Conservation (phyloP, 2,113 vertebrate species). For the Gobio gobio region DNA sequence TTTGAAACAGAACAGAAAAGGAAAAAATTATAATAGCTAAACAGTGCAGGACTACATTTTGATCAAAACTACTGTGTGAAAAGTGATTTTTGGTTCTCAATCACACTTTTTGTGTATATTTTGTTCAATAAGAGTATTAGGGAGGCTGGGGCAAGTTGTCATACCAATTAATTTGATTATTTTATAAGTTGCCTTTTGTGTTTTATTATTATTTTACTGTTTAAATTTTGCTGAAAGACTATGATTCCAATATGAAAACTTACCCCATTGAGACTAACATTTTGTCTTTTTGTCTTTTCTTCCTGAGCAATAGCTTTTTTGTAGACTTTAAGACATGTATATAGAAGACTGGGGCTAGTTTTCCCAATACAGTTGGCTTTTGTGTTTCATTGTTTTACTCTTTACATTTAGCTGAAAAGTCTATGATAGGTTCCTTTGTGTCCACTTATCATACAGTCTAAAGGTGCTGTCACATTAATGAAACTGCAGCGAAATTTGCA, state of each 20-base stretch:
- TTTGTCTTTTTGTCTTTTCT: background rate
- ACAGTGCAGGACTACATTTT: background rate
- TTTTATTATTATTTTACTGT: background rate
- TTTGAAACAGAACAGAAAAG: background rate
- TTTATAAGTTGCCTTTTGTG: background rate
- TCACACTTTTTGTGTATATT: background rate
- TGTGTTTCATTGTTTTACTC: too few species aligned
- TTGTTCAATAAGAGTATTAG: background rate
- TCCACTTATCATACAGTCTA: too few species aligned
- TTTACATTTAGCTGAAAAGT: too few species aligned
- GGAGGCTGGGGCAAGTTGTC: background rate
- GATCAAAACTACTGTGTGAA: background rate
- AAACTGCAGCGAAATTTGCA: too few species aligned
- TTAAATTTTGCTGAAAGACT: background rate
- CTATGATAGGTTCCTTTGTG: too few species aligned
- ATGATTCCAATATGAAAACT: background rate
- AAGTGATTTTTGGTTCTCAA: background rate
- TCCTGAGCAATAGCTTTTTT: too few species aligned
- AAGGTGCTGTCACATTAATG: too few species aligned
- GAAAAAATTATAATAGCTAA: background rate
- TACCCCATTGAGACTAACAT: background rate
- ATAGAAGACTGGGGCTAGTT: too few species aligned
- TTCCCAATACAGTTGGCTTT: too few species aligned
- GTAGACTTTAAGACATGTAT: too few species aligned
- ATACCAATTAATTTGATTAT: background rate